These are phyloP conservation scores for Jacana jacana DNA, from an alignment of 2,113 vertebrate species.

Conservation along the genomic window DNA sequence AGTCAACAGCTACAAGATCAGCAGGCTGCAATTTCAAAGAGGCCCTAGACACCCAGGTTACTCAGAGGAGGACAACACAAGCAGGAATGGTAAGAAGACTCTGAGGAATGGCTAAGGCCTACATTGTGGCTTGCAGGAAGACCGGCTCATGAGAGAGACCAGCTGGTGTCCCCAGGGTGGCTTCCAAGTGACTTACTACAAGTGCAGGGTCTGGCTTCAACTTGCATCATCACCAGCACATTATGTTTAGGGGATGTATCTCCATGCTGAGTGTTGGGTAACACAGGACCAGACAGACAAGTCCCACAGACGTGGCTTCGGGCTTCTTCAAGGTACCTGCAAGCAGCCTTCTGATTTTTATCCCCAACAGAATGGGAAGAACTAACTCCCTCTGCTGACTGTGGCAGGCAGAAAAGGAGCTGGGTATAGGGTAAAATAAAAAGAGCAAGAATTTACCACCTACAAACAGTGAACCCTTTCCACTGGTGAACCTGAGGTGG, in stretches of 20 bases:
- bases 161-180: background rate
- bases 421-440: background rate
- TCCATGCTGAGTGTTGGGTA: fast-evolving
- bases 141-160: background rate
- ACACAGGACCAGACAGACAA: background rate
- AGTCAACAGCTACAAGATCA: conserved; percentile 28
- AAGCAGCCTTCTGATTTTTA: background rate
- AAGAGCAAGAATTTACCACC: background rate
- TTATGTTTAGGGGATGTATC: no score
- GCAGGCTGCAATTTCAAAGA: background rate
- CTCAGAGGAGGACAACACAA: background rate
- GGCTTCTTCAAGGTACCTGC: background rate
- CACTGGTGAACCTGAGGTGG: background rate
- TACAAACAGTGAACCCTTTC: background rate
- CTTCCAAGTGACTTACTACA: background rate
- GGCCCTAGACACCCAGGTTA: background rate
- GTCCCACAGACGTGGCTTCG: background rate
- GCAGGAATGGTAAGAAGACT: background rate
- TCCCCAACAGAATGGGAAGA: background rate
- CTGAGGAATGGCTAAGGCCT: background rate
- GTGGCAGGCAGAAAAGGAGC: background rate
- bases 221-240: fast-evolving
- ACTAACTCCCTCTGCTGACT: background rate
- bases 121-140: background rate
- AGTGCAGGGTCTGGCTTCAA: background rate